Evolutionary conservation across 2,797 vertebrate species (phyloP), one percentile per base, ranked within the genome.

Genomic region (Danio aesculapii): DNA sequence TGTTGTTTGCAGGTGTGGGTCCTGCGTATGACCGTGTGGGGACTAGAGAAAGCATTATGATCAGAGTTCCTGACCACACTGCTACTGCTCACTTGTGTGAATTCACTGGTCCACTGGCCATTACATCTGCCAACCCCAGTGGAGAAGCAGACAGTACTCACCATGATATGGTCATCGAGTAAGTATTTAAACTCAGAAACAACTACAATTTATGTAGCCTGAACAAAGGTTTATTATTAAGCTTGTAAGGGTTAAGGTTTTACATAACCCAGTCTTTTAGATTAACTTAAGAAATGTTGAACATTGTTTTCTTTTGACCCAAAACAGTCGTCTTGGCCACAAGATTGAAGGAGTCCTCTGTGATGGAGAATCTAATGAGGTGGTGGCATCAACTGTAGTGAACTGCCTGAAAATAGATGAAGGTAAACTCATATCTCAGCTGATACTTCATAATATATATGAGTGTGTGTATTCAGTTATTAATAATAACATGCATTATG

Each of bases 121-220:
- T 97, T 74, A 97, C 96, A 0, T 97, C 96, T 6, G 96, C 96
- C 55, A 97, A 97, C 79, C 96, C 96, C 16, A 97, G 96, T 0
- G 96, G 96, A 75, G 96, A 97, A 83, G 67, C 86, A 5, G 96
- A 97, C 92, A 97, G 96, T 89, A 96, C 95, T 0, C 96, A 97
- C 88, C 96, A 97, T 3, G 90, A 92, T 88, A 97, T 97, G 96
- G 94, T 97, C 85, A 94, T 96, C 88, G 92, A 88, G 96, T 97
- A 86, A 92, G 94, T 61, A 16, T 61, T 12, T n/a, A 55, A 53
- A 47, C 3, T 11, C 14, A 19, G 62, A 59, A 30, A 13, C 30
- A 30, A n/a, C n/a, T n/a, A 58, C n/a, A n/a, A n/a, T n/a, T 12
- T 6, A 6, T 69, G n/a, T 11, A 44, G 8, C 41, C 13, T 14